Percentiles rank a stretch among this genome's conserved stretches.
These are phyloP conservation scores for Scaptodrosophila lebanonensis DNA, from an alignment of 1,140 invertebrate genomes.

Conservation along the genomic window DNA sequence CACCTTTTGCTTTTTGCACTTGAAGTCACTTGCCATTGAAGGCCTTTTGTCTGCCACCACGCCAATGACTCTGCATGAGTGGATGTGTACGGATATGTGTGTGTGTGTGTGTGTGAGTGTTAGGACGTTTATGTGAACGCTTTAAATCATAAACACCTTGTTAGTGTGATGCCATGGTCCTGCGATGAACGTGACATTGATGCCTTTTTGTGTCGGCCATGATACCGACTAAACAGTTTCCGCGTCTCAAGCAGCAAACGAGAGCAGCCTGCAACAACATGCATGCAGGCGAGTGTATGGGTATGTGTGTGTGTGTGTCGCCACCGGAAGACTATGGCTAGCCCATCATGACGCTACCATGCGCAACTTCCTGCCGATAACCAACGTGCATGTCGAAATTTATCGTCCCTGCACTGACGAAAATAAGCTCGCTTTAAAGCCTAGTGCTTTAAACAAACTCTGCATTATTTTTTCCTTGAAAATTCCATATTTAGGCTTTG, in stretches of 20 bases:
- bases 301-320: neutral
- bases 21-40: constrained; percentile 50
- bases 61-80: neutral
- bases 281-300: neutral
- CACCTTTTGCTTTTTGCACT: constrained; percentile 32
- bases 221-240: constrained; percentile 48
- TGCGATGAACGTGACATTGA: constrained; percentile 75
- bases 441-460: no score
- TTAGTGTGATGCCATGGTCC: constrained; percentile 59
- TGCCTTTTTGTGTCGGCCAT: constrained; percentile 56
- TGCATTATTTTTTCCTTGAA: no score
- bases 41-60: constrained; percentile 57
- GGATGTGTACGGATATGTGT: neutral
- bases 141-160: constrained; percentile 72
- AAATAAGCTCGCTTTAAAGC: neutral
- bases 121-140: constrained; percentile 15
- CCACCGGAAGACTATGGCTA: constrained; percentile 21
- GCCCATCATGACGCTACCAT: constrained; percentile 40
- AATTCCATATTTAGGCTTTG: no score
- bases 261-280: constrained; percentile 28
- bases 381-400: no score
- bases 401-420: no score
- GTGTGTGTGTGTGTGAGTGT: constrained; percentile 18
- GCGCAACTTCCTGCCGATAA: constrained; percentile 68
- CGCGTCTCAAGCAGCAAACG: constrained; percentile 59